Percentiles rank a stretch among this genome's conserved stretches.
Evolutionary conservation across 2,797 vertebrate genomes (phyloP).

Genomic region (Pantherophis vulpinus): DNA sequence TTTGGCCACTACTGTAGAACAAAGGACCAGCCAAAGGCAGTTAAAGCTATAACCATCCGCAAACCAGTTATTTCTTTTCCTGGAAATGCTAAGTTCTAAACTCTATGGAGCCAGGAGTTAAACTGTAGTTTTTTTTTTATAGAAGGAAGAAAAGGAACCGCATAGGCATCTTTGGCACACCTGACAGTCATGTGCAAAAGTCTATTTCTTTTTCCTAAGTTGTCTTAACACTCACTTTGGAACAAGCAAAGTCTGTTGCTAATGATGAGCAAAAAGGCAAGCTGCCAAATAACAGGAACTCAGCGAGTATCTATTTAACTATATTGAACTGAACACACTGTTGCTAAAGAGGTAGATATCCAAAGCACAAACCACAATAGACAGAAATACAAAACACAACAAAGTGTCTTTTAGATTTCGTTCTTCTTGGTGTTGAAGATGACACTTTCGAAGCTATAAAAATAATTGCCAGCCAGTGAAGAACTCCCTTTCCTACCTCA

Average conservation of each 20-base stretch:
- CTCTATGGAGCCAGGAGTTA: neutral
- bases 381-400: slow-evolving; percentile 32
- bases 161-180: neutral
- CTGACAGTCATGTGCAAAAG: neutral
- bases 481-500: neutral
- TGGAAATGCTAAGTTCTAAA: neutral
- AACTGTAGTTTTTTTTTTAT: neutral
- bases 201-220: neutral
- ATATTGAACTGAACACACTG: slow-evolving; percentile 4
- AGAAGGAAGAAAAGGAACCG: neutral
- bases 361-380: neutral
- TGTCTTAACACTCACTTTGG: neutral
- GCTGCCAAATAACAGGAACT: neutral
- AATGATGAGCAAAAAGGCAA: neutral
- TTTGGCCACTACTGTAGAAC: neutral
- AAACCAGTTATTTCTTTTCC: neutral
- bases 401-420: neutral
- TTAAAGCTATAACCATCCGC: neutral
- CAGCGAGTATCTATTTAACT: neutral
- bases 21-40: neutral
- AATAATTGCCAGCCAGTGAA: neutral
- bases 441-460: slow-evolving; percentile 29
- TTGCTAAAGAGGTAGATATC: slow-evolving; percentile 34
- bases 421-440: slow-evolving; percentile 31
- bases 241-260: neutral